Conservation (phyloP, 2,797 vertebrate genomes). For the Trematomus bernacchii region DNA sequence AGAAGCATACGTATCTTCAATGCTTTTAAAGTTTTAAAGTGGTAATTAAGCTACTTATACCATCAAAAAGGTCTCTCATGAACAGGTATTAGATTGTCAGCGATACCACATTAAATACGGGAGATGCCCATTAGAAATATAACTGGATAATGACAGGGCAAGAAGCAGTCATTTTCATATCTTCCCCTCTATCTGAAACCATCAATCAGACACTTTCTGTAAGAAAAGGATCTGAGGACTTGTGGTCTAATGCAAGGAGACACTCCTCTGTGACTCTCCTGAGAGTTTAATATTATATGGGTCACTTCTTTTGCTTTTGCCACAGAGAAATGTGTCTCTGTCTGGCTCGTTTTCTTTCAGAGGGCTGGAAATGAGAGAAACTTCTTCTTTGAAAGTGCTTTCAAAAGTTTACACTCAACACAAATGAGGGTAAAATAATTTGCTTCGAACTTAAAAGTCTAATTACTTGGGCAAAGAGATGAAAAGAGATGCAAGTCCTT, state of each 20-base stretch:
- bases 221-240: slow-evolving; percentile 51
- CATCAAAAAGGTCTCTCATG: neutral
- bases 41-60: neutral
- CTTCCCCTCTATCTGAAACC: slow-evolving; percentile 16
- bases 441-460: slow-evolving; percentile 11
- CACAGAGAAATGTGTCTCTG: slow-evolving; percentile 13
- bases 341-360: slow-evolving; percentile 31
- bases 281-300: slow-evolving; percentile 63
- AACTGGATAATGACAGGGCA: neutral
- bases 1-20: neutral
- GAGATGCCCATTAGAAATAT: neutral
- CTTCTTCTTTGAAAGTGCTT: slow-evolving; percentile 32
- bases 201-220: slow-evolving; percentile 33
- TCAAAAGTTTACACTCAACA: slow-evolving; percentile 27
- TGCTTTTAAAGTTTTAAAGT: slow-evolving; percentile 26
- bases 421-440: slow-evolving; percentile 33
- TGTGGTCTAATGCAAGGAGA: slow-evolving; percentile 34
- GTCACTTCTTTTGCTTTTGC: slow-evolving; percentile 50
- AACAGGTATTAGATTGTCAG: neutral
- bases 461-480: slow-evolving; percentile 2
- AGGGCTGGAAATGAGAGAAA: slow-evolving; percentile 5
- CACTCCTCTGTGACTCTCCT: slow-evolving; percentile 32
- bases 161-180: slow-evolving; percentile 20
- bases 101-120: neutral
- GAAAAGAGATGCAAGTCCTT: slow-evolving; percentile 2